Percentiles rank a stretch among this genome's conserved stretches.
Conservation (phyloP, 2,888 invertebrate genomes). For the Caenorhabditis sp. region DNA sequence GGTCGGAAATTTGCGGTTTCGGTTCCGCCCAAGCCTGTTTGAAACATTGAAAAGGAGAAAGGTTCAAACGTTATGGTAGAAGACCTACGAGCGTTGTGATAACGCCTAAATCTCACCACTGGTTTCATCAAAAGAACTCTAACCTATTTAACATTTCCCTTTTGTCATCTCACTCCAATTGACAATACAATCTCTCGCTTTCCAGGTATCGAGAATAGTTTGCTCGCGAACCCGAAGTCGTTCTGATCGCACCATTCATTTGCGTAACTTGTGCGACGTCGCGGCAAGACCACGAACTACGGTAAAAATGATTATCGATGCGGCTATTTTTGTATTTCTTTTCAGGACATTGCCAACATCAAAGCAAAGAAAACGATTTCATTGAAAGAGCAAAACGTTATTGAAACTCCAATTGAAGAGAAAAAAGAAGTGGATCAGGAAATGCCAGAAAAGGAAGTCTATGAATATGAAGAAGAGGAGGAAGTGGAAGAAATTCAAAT, state of each 20-base stretch:
- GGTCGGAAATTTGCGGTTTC: too few relatives aligned
- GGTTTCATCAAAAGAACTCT: too few relatives aligned
- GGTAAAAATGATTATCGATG: slow-evolving; percentile 2
- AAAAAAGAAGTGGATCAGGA: slow-evolving; percentile 13
- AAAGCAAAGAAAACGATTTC: slow-evolving; percentile 25
- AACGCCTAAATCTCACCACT: too few relatives aligned
- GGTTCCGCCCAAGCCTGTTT: too few relatives aligned
- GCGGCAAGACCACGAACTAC: slow-evolving; percentile 30
- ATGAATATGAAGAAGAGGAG: slow-evolving; percentile 6
- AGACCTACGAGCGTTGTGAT: too few relatives aligned
- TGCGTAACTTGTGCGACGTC: slow-evolving; percentile 25
- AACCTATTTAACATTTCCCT: too few relatives aligned
- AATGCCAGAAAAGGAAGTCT: slow-evolving; percentile 4
- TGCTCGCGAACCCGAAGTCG: slow-evolving; percentile 5
- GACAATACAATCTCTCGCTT: neutral
- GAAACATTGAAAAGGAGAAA: too few relatives aligned
- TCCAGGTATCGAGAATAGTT: slow-evolving; percentile 18
- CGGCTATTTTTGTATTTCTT: too few relatives aligned
- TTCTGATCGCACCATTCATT: slow-evolving; percentile 7
- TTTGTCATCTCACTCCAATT: too few relatives aligned
- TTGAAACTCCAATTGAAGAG: slow-evolving; percentile 5
- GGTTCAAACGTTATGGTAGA: too few relatives aligned
- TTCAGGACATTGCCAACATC: slow-evolving; percentile 26
- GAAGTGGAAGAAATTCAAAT: slow-evolving; percentile 1
- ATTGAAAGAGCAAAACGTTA: slow-evolving; percentile 13